These are phyloP conservation scores for Chanos chanos DNA, from an alignment of 2,797 vertebrate species.

Conservation along the genomic window DNA sequence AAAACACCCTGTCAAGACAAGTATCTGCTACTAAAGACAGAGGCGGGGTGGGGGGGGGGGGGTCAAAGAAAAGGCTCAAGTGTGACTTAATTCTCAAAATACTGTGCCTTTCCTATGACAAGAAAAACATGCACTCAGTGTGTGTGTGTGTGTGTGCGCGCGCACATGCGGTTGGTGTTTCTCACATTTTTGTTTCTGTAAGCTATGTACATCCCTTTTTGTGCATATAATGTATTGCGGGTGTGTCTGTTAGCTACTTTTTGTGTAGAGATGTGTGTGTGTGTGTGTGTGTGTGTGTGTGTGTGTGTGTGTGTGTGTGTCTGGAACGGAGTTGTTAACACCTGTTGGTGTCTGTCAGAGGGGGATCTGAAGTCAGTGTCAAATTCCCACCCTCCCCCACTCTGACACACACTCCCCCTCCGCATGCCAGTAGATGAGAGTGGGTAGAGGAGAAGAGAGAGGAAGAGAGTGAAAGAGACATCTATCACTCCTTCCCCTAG, in stretches of 20 bases:
- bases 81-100: too few species aligned
- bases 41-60: not conserved
- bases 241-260: not conserved
- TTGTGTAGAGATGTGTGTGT: not conserved
- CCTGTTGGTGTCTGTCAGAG: conserved; percentile 60
- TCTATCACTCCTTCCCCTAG: too few species aligned
- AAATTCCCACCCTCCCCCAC: conserved; percentile 39
- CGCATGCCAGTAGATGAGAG: conserved; percentile 20
- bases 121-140: too few species aligned
- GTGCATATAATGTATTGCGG: too few species aligned
- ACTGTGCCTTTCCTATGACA: too few species aligned
- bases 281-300: not conserved
- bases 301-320: not conserved
- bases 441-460: conserved; percentile 2
- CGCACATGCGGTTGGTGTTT: too few species aligned
- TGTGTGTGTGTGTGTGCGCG: too few species aligned
- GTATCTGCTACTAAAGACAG: conserved; percentile 19
- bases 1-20: conserved; percentile 26
- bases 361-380: conserved; percentile 53
- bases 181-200: too few species aligned
- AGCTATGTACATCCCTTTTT: too few species aligned
- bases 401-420: conserved; percentile 28
- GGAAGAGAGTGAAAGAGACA: not conserved
- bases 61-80: too few species aligned
- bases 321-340: conserved; percentile 42